phyloP scores from a whole-genome alignment of 2,113 vertebrate genomes.

The Ahaetulla prasina region DNA sequence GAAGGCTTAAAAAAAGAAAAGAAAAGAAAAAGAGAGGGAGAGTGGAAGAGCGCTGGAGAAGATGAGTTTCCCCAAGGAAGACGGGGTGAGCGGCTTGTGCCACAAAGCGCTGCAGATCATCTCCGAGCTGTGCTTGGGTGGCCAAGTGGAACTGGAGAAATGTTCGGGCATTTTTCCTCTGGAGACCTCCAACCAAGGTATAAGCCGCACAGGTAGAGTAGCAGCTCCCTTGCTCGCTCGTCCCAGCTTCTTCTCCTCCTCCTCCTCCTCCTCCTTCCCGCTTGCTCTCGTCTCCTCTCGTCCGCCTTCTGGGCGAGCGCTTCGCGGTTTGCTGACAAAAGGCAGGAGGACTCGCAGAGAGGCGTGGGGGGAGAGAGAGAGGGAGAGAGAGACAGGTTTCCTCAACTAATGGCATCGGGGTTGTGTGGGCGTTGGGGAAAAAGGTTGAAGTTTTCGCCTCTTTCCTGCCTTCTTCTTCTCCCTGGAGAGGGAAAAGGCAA shows the following conservation, averaged over 20 bases:
- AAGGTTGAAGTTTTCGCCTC: conserved; percentile 39
- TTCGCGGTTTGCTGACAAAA: not conserved
- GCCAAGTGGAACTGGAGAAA: conserved; percentile 88
- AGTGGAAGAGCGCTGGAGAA: not conserved
- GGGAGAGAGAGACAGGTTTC: not conserved
- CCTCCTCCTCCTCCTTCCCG: not conserved
- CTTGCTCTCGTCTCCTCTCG: not conserved
- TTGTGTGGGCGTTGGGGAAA: conserved; percentile 45
- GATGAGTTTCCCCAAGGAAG: conserved; percentile 85
- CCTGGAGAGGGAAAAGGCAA: not conserved
- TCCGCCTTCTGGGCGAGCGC: not conserved
- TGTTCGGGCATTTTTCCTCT: conserved; percentile 88
- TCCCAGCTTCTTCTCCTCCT: too few species aligned
- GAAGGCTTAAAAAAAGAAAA: not conserved
- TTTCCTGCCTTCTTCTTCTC: not conserved
- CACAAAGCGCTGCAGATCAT: conserved; percentile 92
- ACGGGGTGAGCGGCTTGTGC: conserved; percentile 87
- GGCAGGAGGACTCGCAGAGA: not conserved
- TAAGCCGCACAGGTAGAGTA: conserved; percentile 82
- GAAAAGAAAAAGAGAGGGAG: not conserved
- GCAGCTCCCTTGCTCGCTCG: not conserved
- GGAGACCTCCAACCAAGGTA: conserved; percentile 79
- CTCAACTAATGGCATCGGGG: not conserved
- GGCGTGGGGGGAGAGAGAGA: not conserved
- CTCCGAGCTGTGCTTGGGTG: conserved; percentile 89